These are phyloP conservation scores for Mesitornis unicolor DNA, from an alignment of 2,113 vertebrate genomes.

Conservation along the genomic window DNA sequence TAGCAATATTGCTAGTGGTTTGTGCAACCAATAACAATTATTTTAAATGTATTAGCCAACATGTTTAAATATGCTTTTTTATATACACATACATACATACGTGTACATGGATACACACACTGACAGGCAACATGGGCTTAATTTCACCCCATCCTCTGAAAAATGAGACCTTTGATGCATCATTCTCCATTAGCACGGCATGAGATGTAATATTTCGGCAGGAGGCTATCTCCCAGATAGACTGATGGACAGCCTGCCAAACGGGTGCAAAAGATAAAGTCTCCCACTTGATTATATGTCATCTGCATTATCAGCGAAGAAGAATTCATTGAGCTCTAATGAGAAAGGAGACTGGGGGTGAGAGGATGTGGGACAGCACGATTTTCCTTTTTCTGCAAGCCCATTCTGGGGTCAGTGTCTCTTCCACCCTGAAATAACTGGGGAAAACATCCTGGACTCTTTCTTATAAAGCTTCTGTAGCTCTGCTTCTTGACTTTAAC, in stretches of 20 bases:
- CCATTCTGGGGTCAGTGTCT: neutral
- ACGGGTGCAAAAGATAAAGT: neutral
- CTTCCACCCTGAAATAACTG: neutral
- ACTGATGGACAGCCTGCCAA: neutral
- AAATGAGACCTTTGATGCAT: neutral
- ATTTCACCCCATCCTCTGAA: neutral
- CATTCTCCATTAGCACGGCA: neutral
- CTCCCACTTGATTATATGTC: no score
- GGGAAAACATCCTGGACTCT: neutral
- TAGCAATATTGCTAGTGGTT: neutral
- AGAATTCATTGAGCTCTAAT: neutral
- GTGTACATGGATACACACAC: neutral
- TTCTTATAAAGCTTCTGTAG: neutral
- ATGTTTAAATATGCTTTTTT: neutral
- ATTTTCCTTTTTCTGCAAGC: neutral
- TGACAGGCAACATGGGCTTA: neutral
- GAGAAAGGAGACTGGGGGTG: accelerated
- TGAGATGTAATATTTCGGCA: accelerated
- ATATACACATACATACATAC: neutral
- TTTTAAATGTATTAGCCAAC: neutral
- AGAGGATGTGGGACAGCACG: accelerated
- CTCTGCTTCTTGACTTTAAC: neutral
- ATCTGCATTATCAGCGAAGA: no score
- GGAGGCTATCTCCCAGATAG: neutral
- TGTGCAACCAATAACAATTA: constrained; percentile 11